A percentile compares a stretch with the other conserved stretches of the same genome.
These are phyloP conservation scores for Oreohelix idahoensis DNA, from an alignment of 1,140 invertebrate genomes.

Conservation along the genomic window DNA sequence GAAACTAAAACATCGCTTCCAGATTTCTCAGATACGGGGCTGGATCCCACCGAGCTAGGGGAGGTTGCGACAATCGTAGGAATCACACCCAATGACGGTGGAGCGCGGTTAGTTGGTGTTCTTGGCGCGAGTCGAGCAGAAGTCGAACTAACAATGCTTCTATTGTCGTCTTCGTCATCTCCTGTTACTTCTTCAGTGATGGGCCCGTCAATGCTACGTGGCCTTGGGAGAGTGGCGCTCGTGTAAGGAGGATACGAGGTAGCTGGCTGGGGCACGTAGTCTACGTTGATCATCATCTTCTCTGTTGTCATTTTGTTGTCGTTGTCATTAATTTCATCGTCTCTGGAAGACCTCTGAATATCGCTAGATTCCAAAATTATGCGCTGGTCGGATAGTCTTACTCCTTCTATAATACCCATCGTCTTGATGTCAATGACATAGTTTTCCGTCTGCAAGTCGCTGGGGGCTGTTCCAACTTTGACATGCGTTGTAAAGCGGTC, in stretches of 20 bases:
- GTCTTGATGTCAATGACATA: slow-evolving; percentile 1
- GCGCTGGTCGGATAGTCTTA: slow-evolving; percentile 5
- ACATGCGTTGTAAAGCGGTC: neutral
- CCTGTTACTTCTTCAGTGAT: slow-evolving; percentile 2
- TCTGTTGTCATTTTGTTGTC: neutral
- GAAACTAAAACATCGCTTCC: neutral
- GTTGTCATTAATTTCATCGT: neutral
- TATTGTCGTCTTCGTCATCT: neutral
- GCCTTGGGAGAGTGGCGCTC: neutral
- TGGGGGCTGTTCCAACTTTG: neutral
- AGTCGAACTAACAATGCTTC: neutral
- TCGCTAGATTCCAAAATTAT: slow-evolving; percentile 7
- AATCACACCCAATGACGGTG: neutral
- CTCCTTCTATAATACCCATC: slow-evolving; percentile 7
- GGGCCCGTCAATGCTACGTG: neutral
- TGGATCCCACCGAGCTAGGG: slow-evolving; percentile 1
- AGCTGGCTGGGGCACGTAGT: neutral
- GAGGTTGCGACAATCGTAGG: neutral
- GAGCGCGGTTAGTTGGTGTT: neutral
- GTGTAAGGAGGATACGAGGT: neutral
- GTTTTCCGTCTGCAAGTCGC: neutral
- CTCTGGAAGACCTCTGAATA: neutral
- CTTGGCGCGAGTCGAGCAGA: neutral
- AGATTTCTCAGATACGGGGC: slow-evolving; percentile 7
- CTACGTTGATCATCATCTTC: neutral